Evolutionary conservation across 2,113 vertebrate genomes (phyloP).

Genomic region (Prionailurus viverrinus): DNA sequence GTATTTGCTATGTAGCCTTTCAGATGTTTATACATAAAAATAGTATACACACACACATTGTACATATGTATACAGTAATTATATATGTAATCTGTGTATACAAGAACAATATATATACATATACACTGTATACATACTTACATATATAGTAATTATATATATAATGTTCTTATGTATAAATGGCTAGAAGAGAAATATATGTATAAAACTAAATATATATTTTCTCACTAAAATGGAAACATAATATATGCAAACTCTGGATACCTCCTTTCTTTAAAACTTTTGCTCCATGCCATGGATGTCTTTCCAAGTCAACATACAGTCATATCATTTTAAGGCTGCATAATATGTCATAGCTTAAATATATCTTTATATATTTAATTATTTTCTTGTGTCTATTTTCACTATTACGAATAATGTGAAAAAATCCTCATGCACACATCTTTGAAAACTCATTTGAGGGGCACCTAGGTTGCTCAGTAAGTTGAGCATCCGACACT

Average conservation of each 20-base stretch:
- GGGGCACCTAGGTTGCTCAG: too few relatives aligned
- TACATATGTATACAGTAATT: neutral
- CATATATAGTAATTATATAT: too few relatives aligned
- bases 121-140: neutral
- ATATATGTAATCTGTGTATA: neutral
- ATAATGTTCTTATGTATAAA: neutral
- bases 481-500: too few relatives aligned
- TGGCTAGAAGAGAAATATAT: neutral
- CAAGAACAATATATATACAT: neutral
- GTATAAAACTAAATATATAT: neutral
- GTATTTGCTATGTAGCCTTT: neutral
- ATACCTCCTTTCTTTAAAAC: conserved; percentile 9
- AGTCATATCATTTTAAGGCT: neutral
- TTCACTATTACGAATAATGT: conserved; percentile 7
- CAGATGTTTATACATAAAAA: neutral
- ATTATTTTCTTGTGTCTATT: neutral
- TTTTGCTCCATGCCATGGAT: neutral
- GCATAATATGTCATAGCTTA: conserved; percentile 23
- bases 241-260: neutral
- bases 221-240: conserved; percentile 14
- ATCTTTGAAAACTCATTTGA: conserved; percentile 27
- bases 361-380: neutral
- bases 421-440: neutral
- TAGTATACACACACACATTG: neutral
- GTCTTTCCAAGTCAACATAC: conserved; percentile 13